A percentile compares a stretch with the other conserved stretches of the same genome.
Conservation (phyloP, 2,797 vertebrate species). For the Hippoglossus hippoglossus region DNA sequence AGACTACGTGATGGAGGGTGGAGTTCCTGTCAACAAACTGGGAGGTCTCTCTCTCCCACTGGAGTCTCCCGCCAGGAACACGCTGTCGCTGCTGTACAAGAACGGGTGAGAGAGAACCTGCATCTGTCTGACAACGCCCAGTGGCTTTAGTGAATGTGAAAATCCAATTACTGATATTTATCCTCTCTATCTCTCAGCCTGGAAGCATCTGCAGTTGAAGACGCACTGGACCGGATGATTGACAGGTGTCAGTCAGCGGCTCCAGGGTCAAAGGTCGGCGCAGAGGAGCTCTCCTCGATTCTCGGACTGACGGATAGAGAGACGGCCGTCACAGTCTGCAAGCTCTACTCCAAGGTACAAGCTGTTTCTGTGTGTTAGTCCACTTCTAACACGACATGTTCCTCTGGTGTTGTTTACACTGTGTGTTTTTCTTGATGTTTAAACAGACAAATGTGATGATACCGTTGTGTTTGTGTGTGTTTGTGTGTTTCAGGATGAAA, state of each 20-base stretch:
- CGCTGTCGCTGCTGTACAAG: constrained; percentile 78
- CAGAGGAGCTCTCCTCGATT: constrained; percentile 68
- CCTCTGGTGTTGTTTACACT: too few relatives aligned
- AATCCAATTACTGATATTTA: too few relatives aligned
- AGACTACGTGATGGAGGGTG: constrained; percentile 88
- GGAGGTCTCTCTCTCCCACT: constrained; percentile 87
- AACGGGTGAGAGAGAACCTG: constrained; percentile 77
- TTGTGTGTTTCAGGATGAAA: constrained; percentile 71
- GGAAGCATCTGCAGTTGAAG: constrained; percentile 47
- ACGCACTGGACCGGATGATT: constrained; percentile 65
- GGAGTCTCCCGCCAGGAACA: constrained; percentile 84
- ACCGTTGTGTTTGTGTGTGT: too few relatives aligned
- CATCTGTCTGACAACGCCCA: not conserved
- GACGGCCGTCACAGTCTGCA: constrained; percentile 61
- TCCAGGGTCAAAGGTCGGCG: constrained; percentile 29
- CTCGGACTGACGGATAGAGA: constrained; percentile 63
- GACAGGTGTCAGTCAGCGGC: constrained; percentile 69
- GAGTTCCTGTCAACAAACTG: constrained; percentile 85
- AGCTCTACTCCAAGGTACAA: constrained; percentile 79
- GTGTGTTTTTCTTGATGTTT: too few relatives aligned
- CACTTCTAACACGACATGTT: too few relatives aligned
- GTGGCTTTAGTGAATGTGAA: not conserved
- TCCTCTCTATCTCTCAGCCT: constrained; percentile 56
- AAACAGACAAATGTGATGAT: too few relatives aligned
- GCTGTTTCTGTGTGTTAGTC: too few relatives aligned